Base-by-base conservation (phyloP, 2,888 invertebrate species). In the Synanthedon andrenaeformis region DNA sequence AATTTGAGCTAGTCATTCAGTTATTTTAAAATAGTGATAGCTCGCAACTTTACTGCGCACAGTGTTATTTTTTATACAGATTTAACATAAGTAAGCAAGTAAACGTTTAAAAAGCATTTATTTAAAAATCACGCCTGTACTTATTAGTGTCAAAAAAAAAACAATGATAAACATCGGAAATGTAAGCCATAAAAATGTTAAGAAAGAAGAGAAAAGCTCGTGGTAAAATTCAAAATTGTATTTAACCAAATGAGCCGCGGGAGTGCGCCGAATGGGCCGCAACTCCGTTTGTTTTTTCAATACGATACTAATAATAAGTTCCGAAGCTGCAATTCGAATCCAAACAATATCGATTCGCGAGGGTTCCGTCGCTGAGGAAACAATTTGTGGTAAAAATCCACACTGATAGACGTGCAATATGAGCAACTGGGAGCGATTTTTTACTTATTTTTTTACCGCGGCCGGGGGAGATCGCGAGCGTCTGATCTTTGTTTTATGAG, bases 401-500 rank as follows among this genome's bases (percentile, higher is more conserved):
- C 72, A 70, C 72, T 76, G 80, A 80, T 76, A 76, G 74, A 71
- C 74, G 62, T 35, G 35, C 77, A 75, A 79, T 82, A 82, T 83
- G 85, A 83, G 82, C 83, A 81, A 73, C 74, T 76, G 76, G 76
- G 59, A 72, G 71, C 57, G 65, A 65, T 73, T 77, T 81, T 82
- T 79, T 74, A 67, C 69, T 73, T 67, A 73, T 76, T 74, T 73
- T 74, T 70, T 72, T 72, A 67, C 69, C 55, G 69, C 35, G 35
- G 35, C 66, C 80, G 65, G 73, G 82, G 85, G 85, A 79, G 84
- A 76, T 75, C 72, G 73, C 67, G 70, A 66, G 70, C 71, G 72
- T 72, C 77, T 85, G 86, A 85, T 86, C 87, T 87, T 86, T 87
- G 87, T 87, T 87, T 87, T 87, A 87, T 84, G 87, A 86, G 87